Percentiles rank a stretch among this genome's conserved stretches.
Evolutionary conservation across 2,797 vertebrate genomes (phyloP).

Genomic region (Macropus fuliginosus): DNA sequence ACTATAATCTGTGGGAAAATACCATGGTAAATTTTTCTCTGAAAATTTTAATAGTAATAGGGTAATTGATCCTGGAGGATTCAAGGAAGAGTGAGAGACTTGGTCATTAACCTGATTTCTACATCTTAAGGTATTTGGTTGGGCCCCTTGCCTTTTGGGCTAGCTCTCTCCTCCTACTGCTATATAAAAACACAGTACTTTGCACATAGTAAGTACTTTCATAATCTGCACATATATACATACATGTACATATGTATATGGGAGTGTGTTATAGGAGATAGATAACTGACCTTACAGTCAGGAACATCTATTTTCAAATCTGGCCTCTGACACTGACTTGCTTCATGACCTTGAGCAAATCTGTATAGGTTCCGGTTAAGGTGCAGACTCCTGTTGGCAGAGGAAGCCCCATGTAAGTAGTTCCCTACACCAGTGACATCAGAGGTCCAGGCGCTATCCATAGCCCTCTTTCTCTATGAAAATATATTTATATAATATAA

Average conservation of each 20-base stretch:
- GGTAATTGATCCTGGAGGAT: neutral
- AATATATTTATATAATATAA: neutral
- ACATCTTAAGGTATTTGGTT: neutral
- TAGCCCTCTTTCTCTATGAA: neutral
- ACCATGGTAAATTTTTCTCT: neutral
- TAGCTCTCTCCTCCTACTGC: neutral
- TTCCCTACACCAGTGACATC: neutral
- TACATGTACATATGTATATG: neutral
- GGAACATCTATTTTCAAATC: neutral
- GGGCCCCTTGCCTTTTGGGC: neutral
- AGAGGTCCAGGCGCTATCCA: neutral
- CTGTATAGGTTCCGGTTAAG: neutral
- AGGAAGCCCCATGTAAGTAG: neutral
- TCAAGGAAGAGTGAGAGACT: neutral
- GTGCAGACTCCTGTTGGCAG: neutral
- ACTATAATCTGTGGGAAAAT: neutral
- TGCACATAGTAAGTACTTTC: neutral
- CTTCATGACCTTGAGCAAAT: neutral
- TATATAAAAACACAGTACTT: neutral
- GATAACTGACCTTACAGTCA: neutral
- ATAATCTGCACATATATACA: neutral
- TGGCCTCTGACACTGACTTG: neutral
- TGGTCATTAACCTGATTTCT: neutral
- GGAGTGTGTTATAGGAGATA: neutral
- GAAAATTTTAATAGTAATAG: neutral